Percentiles rank a stretch among this genome's conserved stretches.
Conservation (phyloP, 2,113 vertebrate species). For the Silurus asotus region DNA sequence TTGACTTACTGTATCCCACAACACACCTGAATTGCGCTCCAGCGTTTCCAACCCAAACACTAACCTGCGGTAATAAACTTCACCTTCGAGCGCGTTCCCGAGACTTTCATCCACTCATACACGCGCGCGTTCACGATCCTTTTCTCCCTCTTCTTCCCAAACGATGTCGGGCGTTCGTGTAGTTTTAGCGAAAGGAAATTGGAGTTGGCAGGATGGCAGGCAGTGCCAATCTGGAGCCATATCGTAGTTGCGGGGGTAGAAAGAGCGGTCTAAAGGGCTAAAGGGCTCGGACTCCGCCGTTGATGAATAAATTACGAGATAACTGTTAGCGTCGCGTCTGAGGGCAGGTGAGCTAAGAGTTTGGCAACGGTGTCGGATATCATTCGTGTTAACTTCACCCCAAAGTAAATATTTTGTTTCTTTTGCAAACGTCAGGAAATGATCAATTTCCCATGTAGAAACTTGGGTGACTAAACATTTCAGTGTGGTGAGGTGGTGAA, state of each 20-base stretch:
- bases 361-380: conserved; percentile 49
- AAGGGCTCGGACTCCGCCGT: conserved; percentile 59
- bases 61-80: conserved; percentile 25
- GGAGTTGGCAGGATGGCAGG: conserved; percentile 15
- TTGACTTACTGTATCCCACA: conserved; percentile 48
- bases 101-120: background rate
- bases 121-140: background rate
- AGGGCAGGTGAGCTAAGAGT: conserved; percentile 55
- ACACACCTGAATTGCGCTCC: background rate
- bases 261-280: conserved; percentile 13
- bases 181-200: background rate
- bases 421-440: background rate
- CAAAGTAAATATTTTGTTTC: background rate
- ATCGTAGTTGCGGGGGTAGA: conserved; percentile 37
- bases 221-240: conserved; percentile 40
- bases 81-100: background rate
- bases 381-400: conserved; percentile 21
- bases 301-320: conserved; percentile 72
- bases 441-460: too few species aligned
- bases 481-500: too few species aligned
- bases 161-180: background rate
- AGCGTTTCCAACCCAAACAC: conserved; percentile 31
- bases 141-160: background rate
- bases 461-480: too few species aligned
- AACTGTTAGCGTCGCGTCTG: conserved; percentile 63